Base-by-base conservation (phyloP, 1,140 invertebrate species). In the Micrasema minimum region DNA sequence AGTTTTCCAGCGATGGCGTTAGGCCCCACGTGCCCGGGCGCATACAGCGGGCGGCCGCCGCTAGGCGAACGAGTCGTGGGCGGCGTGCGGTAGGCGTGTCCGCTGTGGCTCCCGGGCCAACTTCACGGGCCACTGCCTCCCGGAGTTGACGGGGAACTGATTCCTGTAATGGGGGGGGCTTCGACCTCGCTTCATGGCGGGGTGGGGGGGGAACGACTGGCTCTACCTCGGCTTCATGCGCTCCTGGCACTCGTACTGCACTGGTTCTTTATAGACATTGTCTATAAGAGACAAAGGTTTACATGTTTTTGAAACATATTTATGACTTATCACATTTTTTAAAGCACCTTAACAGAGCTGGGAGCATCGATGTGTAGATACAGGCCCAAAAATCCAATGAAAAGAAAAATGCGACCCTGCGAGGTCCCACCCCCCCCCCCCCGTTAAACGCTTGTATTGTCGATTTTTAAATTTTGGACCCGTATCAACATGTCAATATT, bases 151-250 rank as follows among this genome's bases (percentile, higher is more conserved):
- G 90, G 93, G 65, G 82, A 85, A 14, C 91, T 94, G 0, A 84
- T 88, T 31, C 87, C 96, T n/a, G n/a, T n/a, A n/a, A n/a, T n/a
- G n/a, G n/a, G n/a, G n/a, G n/a, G n/a, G n/a, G n/a, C n/a, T n/a
- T n/a, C n/a, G n/a, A n/a, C n/a, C n/a, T n/a, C n/a, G n/a, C n/a
- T n/a, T n/a, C n/a, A n/a, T n/a, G n/a, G n/a, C n/a, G n/a, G n/a
- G n/a, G n/a, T n/a, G n/a, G n/a, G n/a, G n/a, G n/a, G n/a, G n/a
- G n/a, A 98, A 98, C 78, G 96, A 98, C 78, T 96, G 94, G 91
- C 86, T 97, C 1, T 98, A 97, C 82, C 85, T 98, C 12, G 93
- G 94, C 1, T 98, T 98, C 77, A 97, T 98, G 93, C 90, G 0
- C 78, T 97, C 6, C 76, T 96, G 41, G 90, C 94, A 0, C 80